Evolutionary conservation across 2,888 invertebrate species (phyloP).

Genomic region (Drosophila dives): DNA sequence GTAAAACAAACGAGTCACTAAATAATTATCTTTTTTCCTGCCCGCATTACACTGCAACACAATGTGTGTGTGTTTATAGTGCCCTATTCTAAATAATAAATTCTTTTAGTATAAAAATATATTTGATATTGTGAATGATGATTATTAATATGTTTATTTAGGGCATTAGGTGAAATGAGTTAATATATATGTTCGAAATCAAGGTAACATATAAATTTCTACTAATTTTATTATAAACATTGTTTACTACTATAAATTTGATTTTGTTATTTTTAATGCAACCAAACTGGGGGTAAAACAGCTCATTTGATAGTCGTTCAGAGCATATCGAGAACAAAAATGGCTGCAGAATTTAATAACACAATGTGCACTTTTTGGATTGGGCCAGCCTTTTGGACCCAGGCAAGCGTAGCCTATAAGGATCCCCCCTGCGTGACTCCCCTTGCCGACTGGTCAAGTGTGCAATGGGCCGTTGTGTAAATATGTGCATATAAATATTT

Average conservation of each 20-base stretch:
- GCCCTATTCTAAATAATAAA: not conserved
- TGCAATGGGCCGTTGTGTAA: conserved; percentile 74
- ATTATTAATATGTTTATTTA: not conserved
- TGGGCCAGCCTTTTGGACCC: conserved; percentile 28
- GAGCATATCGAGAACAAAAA: conserved; percentile 16
- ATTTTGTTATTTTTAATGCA: not conserved
- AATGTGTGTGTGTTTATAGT: not conserved
- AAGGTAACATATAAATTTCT: not conserved
- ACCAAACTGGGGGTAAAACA: not conserved
- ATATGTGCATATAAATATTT: conserved; percentile 74
- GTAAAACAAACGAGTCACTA: conserved; percentile 41
- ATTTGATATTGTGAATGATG: not conserved
- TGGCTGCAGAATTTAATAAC: conserved; percentile 44
- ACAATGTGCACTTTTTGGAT: conserved; percentile 24
- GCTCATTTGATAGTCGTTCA: conserved; percentile 29
- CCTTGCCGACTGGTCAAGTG: conserved; percentile 41
- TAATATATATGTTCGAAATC: too few species aligned
- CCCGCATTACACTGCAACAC: conserved; percentile 10
- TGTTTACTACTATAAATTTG: not conserved
- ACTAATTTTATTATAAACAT: not conserved
- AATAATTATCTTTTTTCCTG: conserved; percentile 32
- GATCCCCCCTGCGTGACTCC: not conserved
- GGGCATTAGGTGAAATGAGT: not conserved
- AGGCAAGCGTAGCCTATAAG: conserved; percentile 57
- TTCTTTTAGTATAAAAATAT: not conserved